Evolutionary conservation across 2,797 vertebrate genomes (phyloP).

Genomic region (Leucoraja ocellata): DNA sequence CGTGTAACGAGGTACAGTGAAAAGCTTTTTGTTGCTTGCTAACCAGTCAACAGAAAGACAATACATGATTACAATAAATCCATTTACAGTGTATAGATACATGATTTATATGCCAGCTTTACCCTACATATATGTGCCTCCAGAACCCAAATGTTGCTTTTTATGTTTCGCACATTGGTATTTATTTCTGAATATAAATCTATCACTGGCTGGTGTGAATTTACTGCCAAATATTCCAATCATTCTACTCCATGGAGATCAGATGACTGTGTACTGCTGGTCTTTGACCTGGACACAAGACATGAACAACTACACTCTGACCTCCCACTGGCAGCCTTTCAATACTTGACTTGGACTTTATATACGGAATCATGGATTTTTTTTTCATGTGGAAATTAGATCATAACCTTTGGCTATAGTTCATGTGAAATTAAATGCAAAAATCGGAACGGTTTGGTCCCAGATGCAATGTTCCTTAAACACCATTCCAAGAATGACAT

Average conservation of each 20-base stretch:
- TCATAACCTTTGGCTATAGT: not conserved
- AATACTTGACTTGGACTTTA: not conserved
- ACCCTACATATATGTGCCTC: not conserved
- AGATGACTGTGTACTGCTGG: not conserved
- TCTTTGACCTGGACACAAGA: not conserved
- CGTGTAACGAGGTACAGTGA: too few relatives aligned
- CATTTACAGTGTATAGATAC: too few relatives aligned
- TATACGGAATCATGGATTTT: not conserved
- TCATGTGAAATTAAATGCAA: not conserved
- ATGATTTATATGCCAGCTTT: not conserved
- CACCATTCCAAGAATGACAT: not conserved
- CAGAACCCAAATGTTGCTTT: constrained; percentile 8
- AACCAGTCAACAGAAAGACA: too few relatives aligned
- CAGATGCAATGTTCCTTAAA: not conserved
- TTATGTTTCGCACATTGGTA: not conserved
- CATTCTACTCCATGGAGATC: not conserved
- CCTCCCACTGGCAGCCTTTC: not conserved
- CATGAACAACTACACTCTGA: not conserved
- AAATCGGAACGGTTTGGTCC: not conserved
- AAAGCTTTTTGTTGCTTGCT: too few relatives aligned
- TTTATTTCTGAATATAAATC: constrained; percentile 23
- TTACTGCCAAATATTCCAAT: not conserved
- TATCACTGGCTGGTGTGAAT: not conserved
- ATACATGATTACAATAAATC: too few relatives aligned
- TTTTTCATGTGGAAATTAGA: not conserved